These are phyloP conservation scores for Lingula anatina DNA, from an alignment of 2,888 invertebrate genomes.

Conservation along the genomic window DNA sequence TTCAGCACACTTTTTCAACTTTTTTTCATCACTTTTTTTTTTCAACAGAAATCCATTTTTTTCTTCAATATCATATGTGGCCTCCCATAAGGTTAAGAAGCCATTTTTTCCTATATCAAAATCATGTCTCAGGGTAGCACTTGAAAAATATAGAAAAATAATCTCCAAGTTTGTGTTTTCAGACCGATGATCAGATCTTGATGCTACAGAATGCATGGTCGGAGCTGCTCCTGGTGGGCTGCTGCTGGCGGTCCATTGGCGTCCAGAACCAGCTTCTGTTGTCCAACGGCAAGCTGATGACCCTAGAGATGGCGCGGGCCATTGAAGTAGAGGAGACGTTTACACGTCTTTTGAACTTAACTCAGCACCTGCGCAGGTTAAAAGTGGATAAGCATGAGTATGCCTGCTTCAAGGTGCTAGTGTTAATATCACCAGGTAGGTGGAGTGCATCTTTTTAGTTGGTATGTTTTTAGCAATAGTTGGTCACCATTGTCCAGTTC, in stretches of 20 bases:
- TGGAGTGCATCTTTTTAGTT: no score
- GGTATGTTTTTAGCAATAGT: no score
- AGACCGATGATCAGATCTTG: slow-evolving; percentile 98
- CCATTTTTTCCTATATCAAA: no score
- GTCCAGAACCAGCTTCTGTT: slow-evolving; percentile 61
- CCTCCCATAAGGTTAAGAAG: no score
- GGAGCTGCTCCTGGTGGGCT: slow-evolving; percentile 48
- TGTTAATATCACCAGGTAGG: slow-evolving; percentile 83
- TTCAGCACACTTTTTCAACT: no score
- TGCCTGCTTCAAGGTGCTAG: slow-evolving; percentile 92
- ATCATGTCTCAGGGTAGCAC: no score
- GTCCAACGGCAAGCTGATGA: slow-evolving; percentile 50
- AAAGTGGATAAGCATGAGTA: slow-evolving; percentile 93
- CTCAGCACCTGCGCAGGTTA: slow-evolving; percentile 82
- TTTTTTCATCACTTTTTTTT: no score
- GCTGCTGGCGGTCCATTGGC: slow-evolving; percentile 77
- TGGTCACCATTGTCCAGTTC: no score
- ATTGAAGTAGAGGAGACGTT: slow-evolving; percentile 77
- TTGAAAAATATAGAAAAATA: no score
- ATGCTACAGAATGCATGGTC: slow-evolving; percentile 97
- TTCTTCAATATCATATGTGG: no score
- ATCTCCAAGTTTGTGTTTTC: slow-evolving; percentile 25
- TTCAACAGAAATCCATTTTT: no score
- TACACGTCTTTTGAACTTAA: slow-evolving; percentile 89
- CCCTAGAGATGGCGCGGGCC: slow-evolving; percentile 59